Base-by-base conservation (phyloP, 2,888 invertebrate species). In the Tenthredo amoena region DNA sequence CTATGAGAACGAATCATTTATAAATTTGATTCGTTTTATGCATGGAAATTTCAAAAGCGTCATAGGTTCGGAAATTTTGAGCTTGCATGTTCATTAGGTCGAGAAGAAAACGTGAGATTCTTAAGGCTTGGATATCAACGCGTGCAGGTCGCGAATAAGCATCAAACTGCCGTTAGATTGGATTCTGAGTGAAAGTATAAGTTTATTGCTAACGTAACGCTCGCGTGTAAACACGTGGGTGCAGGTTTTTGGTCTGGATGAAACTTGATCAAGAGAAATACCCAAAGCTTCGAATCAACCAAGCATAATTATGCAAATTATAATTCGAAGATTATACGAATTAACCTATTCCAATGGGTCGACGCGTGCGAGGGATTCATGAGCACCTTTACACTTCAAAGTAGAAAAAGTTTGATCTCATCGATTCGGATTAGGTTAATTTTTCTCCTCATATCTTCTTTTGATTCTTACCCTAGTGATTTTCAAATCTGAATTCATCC, bases 201-300 rank as follows among this genome's bases (percentile, higher is more conserved):
- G 6, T 71, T 71, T 31, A 71, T 71, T 71, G 71, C 34, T 71
- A 71, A 34, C n/a, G 71, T 71, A 26, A 26, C 62, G 62, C 26
- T 9, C 21, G 18, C 18, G 26, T 18, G 37, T 71, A 71, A 71
- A 9, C 71, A 18, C 31, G 31, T 71, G 37, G 37, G 18, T 1
- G 4, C 15, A 71, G 34, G 9, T 37, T 71, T 71, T 71, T 15
- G 18, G n/a, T 71, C 18, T 71, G 37, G 37, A 71, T 71, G 37
- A 71, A 71, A 71, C 34, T 68, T 34, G 68, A 68, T 31, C 68
- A n/a, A 34, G 18, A n/a, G 37, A 34, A 10, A 9, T 9, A 26
- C 62, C 62, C 7, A 21, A 12, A 26, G 21, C 62, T 62, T 26
- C 18, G 71, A 34, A 7, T 34, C 18, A 9, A 68, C 34, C 9